Evolutionary conservation across 2,888 invertebrate genomes (phyloP), one percentile per base, ranked within the genome.

Genomic region (Myathropa florea): DNA sequence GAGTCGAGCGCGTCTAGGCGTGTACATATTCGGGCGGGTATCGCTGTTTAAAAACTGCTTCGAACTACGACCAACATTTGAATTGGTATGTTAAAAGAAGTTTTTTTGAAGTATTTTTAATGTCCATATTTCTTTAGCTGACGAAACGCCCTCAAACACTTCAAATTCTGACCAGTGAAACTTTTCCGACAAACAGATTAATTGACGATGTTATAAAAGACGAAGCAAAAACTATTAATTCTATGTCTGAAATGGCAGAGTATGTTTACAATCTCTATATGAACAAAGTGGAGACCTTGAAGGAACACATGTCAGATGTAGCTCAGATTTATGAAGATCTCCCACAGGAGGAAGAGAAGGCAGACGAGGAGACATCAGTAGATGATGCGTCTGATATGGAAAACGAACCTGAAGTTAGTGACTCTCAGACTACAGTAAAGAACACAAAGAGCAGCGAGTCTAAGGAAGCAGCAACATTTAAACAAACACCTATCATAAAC

Each of bases 21-120:
- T 99, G 0, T 99, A 99, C 92, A 95, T 99, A 33, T 98, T 99
- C 93, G 99, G 98, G 0, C 94, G 99, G 67, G 97, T 97, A 1
- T 95, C 96, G 2, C 94, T 99, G 63, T 99, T 99, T 93, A 95
- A 97, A 91, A 98, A 99, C 93, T 99, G 99, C 92, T 98, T 97
- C 90, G 99, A 99, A 92, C 94, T 99, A 33, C 97, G 97, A 53
- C 98, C 98, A 6, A 98, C 98, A 0, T 99, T 99, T 92, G 96
- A 97, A 92, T 95, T 97, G 93, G 96, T 97, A 92, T 91, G 89
- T 85, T 23, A 24, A 23, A 39, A 60, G n/a, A 3, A 39, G 9
- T 53, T 26, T 68, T n/a, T n/a, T n/a, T n/a, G n/a, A n/a, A n/a
- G 61, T 33, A 65, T 71, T 57, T 18, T 9, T n/a, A 12, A 21